Conservation (phyloP, 2,888 invertebrate genomes). For the Crepidodera aurea region DNA sequence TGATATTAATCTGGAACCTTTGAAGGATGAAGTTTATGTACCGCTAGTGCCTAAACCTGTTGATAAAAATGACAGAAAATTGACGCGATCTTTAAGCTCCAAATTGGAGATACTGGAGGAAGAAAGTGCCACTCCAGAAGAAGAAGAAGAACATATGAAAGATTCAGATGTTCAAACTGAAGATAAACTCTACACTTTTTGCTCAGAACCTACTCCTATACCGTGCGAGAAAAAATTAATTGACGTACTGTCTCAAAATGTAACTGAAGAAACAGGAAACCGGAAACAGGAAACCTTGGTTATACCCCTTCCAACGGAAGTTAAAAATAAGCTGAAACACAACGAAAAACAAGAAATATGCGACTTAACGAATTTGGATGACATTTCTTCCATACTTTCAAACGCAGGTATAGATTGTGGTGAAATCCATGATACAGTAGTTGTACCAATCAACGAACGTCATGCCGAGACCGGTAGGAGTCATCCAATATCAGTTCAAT, state of each 20-base stretch:
- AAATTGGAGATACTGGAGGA: constrained; percentile 24
- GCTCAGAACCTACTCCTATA: constrained; percentile 19
- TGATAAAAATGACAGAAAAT: constrained; percentile 9
- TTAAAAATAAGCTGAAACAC: constrained; percentile 25
- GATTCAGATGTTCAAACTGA: neutral
- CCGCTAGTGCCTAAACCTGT: constrained; percentile 5
- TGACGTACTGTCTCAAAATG: too few species aligned
- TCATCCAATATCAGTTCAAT: constrained; percentile 46
- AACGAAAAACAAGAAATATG: neutral
- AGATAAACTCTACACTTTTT: constrained; percentile 29
- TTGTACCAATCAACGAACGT: constrained; percentile 34
- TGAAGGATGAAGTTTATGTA: constrained; percentile 15
- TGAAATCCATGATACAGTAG: constrained; percentile 65
- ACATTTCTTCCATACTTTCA: constrained; percentile 18
- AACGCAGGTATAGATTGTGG: constrained; percentile 61
- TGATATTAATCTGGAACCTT: constrained; percentile 17
- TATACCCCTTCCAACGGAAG: constrained; percentile 27
- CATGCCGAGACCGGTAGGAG: constrained; percentile 23
- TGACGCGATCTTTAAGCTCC: constrained; percentile 11
- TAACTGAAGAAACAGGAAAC: constrained; percentile 25
- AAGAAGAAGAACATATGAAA: constrained; percentile 34
- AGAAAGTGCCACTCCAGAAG: constrained; percentile 21
- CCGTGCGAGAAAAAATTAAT: constrained; percentile 22
- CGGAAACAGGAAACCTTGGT: constrained; percentile 60
- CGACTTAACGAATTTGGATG: neutral